Percentiles rank a stretch among this genome's conserved stretches.
Evolutionary conservation across 92 coral and sea anemone genomes (phyloP).

Genomic region (Palythoa heliodiscus): DNA sequence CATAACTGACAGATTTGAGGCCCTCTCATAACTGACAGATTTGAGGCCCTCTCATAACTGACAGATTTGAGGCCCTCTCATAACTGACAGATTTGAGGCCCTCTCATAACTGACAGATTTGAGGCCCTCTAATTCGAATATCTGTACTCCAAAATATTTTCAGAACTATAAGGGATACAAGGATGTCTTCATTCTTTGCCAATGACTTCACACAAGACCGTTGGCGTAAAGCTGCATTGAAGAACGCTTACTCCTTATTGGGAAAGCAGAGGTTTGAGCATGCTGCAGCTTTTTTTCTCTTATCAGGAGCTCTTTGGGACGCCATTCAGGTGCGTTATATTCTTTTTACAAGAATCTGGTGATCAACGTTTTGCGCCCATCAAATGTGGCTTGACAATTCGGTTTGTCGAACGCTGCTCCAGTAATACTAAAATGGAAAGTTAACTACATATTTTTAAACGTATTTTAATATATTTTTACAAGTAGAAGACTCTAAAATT

Average conservation of each 20-base stretch:
- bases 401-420: neutral
- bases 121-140: neutral
- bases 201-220: constrained; percentile 87
- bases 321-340: constrained; percentile 75
- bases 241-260: constrained; percentile 92
- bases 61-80: too few relatives aligned
- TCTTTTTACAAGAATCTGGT: neutral
- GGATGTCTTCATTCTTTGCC: constrained; percentile 94
- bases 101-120: too few relatives aligned
- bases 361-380: too few relatives aligned
- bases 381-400: neutral
- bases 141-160: neutral
- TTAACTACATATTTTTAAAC: too few relatives aligned
- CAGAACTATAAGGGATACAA: constrained; percentile 89
- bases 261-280: constrained; percentile 99
- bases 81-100: too few relatives aligned
- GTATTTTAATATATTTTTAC: too few relatives aligned
- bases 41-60: too few relatives aligned
- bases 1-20: too few relatives aligned
- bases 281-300: constrained; percentile 96
- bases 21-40: too few relatives aligned
- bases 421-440: neutral
- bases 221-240: constrained; percentile 98
- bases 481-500: too few relatives aligned
- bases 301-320: constrained; percentile 98